Base-by-base conservation (phyloP, 2,888 invertebrate genomes). In the Pachydiplax longipennis region DNA sequence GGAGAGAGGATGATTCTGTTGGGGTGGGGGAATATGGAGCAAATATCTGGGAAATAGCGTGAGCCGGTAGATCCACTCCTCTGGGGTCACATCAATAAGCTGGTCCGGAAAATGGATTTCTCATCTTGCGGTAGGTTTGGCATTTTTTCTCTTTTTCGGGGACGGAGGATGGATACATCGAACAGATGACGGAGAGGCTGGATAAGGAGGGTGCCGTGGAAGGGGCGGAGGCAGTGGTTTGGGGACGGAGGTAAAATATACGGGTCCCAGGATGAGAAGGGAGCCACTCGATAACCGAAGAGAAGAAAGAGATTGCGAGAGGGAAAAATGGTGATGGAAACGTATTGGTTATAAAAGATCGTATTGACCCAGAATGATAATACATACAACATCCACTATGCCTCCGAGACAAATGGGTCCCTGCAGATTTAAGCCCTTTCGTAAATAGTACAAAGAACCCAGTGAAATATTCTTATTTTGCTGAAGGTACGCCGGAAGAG, bases 71-170 rank as follows among this genome's bases (percentile, higher is more conserved):
- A 87, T 58, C 87, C 87, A 65, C 87, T 87, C 65, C 87, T 87
- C 87, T 61, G 61, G 87, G 87, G 87, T 87, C 87, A 65, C 87
- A 87, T 87, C 87, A 87, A 87, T 87, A 87, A 87, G 87, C 37
- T 65, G 87, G 87, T 61, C 87, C 87, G 61, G 87, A 87, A 87
- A 87, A 87, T 87, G 87, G 87, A 87, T 87, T 87, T 87, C 87
- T 87, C 87, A 87, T 87, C 87, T 87, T 87, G 87, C 87, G 87
- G 87, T 37, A n/a, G 61, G 61, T 87, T 87, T 37, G 61, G 37
- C 35, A 65, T 35, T 61, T 87, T 87, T 87, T 87, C 35, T 65
- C 8, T 22, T 37, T n/a, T 22, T 37, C 15, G 61, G 87, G 83
- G 83, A 15, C 31, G 58, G 87, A 65, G 87, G 87, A 87, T 87